Conservation (phyloP, 2,113 vertebrate genomes). For the Girardinichthys multiradiatus region DNA sequence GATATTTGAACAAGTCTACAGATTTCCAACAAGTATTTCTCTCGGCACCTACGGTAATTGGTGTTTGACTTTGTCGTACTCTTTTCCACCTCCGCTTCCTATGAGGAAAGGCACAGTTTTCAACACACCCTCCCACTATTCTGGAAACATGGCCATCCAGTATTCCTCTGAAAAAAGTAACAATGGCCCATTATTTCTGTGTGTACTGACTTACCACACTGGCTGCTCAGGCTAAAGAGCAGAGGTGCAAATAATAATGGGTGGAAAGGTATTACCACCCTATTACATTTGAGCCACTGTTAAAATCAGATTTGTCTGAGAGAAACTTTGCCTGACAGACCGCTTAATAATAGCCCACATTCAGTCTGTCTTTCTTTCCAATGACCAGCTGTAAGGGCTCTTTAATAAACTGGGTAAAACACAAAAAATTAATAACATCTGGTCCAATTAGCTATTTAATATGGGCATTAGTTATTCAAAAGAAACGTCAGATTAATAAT, state of each 20-base stretch:
- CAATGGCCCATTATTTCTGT: conserved; percentile 63
- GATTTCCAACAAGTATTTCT: conserved; percentile 23
- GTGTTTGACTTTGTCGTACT: conserved; percentile 65
- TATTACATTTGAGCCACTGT: conserved; percentile 29
- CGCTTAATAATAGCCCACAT: conserved; percentile 26
- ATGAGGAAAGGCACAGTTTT: conserved; percentile 37
- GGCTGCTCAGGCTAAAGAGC: conserved; percentile 32
- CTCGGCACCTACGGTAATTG: conserved; percentile 64
- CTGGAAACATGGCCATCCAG: conserved; percentile 27
- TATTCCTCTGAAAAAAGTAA: conserved; percentile 38
- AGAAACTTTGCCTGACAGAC: conserved; percentile 21
- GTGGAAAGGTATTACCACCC: conserved; percentile 8
- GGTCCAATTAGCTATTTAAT: conserved; percentile 45
- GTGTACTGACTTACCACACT: conserved; percentile 27
- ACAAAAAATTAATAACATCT: conserved; percentile 50
- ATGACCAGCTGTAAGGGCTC: not conserved
- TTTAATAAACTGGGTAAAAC: conserved; percentile 55
- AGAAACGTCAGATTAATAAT: conserved; percentile 35
- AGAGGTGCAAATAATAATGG: conserved; percentile 35
- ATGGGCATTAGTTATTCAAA: conserved; percentile 51
- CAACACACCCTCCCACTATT: conserved; percentile 48
- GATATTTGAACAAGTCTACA: conserved; percentile 1
- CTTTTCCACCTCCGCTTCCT: conserved; percentile 55
- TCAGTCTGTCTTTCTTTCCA: conserved; percentile 2
- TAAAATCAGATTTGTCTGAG: conserved; percentile 13